Evolutionary conservation across 2,113 vertebrate species (phyloP).

Genomic region (Phylloscopus trochilus): DNA sequence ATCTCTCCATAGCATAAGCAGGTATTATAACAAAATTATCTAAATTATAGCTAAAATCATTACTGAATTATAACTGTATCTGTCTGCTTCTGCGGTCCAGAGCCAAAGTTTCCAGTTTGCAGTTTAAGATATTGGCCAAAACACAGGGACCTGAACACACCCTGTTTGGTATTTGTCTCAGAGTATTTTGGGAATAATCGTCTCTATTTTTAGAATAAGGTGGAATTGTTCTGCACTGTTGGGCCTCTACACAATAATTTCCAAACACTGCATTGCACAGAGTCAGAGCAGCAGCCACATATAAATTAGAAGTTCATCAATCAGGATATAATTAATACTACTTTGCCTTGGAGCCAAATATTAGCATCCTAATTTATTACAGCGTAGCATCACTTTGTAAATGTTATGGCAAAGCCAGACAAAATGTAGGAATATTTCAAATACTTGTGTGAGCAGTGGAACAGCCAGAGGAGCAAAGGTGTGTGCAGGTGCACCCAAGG

Average conservation of each 20-base stretch:
- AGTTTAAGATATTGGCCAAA: not conserved
- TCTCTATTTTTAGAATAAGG: not conserved
- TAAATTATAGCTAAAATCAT: not conserved
- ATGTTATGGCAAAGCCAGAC: not conserved
- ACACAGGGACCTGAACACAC: not conserved
- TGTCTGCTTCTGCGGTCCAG: not conserved
- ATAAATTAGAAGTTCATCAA: not conserved
- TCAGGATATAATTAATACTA: not conserved
- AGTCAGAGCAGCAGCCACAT: not conserved
- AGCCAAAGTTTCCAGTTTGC: not conserved
- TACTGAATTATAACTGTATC: not conserved
- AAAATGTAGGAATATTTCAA: not conserved
- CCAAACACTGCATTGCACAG: not conserved
- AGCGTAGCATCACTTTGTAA: not conserved
- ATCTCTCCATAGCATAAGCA: not conserved
- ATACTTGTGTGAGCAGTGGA: not conserved
- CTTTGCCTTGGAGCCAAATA: conserved; percentile 5
- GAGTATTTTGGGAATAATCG: not conserved
- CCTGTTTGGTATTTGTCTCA: not conserved
- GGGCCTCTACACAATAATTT: not conserved
- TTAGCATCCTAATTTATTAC: not conserved
- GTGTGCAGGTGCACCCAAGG: not conserved
- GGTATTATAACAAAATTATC: not conserved
- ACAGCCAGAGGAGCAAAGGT: not conserved
- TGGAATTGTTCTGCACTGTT: not conserved